Evolutionary conservation across 2,888 invertebrate species (phyloP).

Genomic region (Drosophila rubida): DNA sequence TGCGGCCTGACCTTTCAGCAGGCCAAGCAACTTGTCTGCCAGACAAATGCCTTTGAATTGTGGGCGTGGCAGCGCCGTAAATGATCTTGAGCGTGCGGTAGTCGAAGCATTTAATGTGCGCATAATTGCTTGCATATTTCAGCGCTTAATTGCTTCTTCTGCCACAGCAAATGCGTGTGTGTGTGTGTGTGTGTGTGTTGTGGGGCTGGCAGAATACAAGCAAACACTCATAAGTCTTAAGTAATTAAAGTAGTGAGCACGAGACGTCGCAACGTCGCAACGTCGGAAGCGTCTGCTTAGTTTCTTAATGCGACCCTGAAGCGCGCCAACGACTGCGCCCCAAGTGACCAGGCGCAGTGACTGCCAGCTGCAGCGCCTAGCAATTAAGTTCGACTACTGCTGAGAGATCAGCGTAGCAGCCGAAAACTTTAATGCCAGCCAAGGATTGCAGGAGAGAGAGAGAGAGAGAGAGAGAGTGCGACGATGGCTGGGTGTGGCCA

Average conservation of each 20-base stretch:
- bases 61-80: slow-evolving; percentile 13
- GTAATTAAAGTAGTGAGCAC: slow-evolving; percentile 10
- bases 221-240: slow-evolving; percentile 16
- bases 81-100: slow-evolving; percentile 21
- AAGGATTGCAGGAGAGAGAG: too few species aligned
- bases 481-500: background rate
- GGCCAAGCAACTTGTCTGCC: slow-evolving; percentile 54
- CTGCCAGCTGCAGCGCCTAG: too few species aligned
- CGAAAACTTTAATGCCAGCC: too few species aligned
- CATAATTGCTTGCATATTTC: slow-evolving; percentile 63
- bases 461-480: background rate
- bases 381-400: slow-evolving; percentile 1
- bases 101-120: slow-evolving; percentile 67
- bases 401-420: too few species aligned
- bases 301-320: slow-evolving; percentile 10
- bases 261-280: background rate
- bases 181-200: background rate
- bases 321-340: slow-evolving; percentile 6
- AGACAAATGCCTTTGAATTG: too few species aligned
- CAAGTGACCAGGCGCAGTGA: background rate
- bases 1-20: slow-evolving; percentile 59
- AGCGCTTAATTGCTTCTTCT: slow-evolving; percentile 40
- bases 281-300: slow-evolving; percentile 13
- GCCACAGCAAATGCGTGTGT: background rate
- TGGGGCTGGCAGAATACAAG: slow-evolving; percentile 13